A percentile compares a stretch with the other conserved stretches of the same genome.
phyloP scores from a whole-genome alignment of 2,113 vertebrate species.

The Lathamus discolor region DNA sequence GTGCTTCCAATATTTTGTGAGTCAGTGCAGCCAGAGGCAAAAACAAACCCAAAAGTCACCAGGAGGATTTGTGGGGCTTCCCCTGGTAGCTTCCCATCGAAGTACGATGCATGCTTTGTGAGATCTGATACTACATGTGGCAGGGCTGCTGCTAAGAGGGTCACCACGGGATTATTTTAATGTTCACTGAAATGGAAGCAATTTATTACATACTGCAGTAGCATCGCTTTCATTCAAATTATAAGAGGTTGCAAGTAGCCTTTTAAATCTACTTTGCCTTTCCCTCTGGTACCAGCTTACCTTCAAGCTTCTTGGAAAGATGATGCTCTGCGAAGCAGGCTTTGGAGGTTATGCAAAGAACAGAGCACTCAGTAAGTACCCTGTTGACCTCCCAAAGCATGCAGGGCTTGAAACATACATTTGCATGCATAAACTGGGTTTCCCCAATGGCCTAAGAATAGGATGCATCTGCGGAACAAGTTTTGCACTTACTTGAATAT shows the following conservation, averaged over 20 bases:
- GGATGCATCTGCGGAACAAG: slow-evolving; percentile 6
- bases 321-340: not conserved
- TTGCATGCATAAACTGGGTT: not conserved
- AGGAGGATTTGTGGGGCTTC: slow-evolving; percentile 40
- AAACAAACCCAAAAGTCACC: slow-evolving; percentile 51
- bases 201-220: slow-evolving; percentile 55
- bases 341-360: slow-evolving; percentile 7
- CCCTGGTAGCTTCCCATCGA: slow-evolving; percentile 51
- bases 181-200: slow-evolving; percentile 61
- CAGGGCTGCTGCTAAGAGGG: slow-evolving; percentile 43
- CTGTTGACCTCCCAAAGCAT: slow-evolving; percentile 1
- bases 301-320: slow-evolving; percentile 43
- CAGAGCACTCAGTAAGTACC: not conserved
- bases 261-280: slow-evolving; percentile 61
- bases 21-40: slow-evolving; percentile 60
- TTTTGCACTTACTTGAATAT: slow-evolving; percentile 43
- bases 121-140: slow-evolving; percentile 60
- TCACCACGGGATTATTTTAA: slow-evolving; percentile 57
- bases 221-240: slow-evolving; percentile 27
- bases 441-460: slow-evolving; percentile 14
- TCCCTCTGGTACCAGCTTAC: slow-evolving; percentile 46
- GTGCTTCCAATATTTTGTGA: slow-evolving; percentile 39
- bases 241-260: slow-evolving; percentile 43
- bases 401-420: not conserved
- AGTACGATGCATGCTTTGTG: slow-evolving; percentile 2